phyloP scores from a whole-genome alignment of 2,888 invertebrate genomes.

The Phaonia tiefii region DNA sequence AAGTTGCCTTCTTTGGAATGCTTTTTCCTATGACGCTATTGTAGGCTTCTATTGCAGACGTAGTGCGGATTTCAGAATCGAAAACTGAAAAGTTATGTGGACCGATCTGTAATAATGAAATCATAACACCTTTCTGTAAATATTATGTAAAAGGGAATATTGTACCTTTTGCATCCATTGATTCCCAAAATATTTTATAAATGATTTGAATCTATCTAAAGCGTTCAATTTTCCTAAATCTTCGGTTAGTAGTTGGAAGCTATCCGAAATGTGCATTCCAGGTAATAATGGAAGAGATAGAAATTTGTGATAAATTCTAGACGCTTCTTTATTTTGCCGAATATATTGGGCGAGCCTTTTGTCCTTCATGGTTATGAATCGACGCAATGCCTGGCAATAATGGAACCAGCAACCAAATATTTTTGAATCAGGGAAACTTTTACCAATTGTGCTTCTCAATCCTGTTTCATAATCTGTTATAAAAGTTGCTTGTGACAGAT shows the following conservation, averaged over 20 bases:
- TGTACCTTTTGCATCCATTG: slow-evolving; percentile 54
- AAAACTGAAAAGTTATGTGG: slow-evolving; percentile 56
- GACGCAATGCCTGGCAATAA: slow-evolving; percentile 43
- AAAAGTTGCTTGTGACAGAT: slow-evolving; percentile 49
- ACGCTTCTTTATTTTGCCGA: slow-evolving; percentile 49
- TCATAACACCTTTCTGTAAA: slow-evolving; percentile 42
- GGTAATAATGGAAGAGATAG: slow-evolving; percentile 45
- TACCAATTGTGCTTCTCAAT: slow-evolving; percentile 43
- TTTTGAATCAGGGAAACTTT: slow-evolving; percentile 47
- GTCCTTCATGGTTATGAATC: slow-evolving; percentile 43
- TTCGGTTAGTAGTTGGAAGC: slow-evolving; percentile 42
- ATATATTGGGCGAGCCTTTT: slow-evolving; percentile 33
- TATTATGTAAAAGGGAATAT: slow-evolving; percentile 51
- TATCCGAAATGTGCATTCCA: slow-evolving; percentile 49
- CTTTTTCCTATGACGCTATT: slow-evolving; percentile 53
- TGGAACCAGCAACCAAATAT: slow-evolving; percentile 48
- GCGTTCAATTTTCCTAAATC: slow-evolving; percentile 53
- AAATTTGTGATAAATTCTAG: slow-evolving; percentile 48
- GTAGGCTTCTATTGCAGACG: slow-evolving; percentile 53
- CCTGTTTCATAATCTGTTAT: slow-evolving; percentile 43
- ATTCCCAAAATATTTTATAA: slow-evolving; percentile 53
- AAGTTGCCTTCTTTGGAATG: slow-evolving; percentile 53
- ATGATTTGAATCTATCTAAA: slow-evolving; percentile 57
- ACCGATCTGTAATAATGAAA: slow-evolving; percentile 53
- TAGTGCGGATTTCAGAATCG: slow-evolving; percentile 56